Evolutionary conservation across 2,113 vertebrate species (phyloP), one percentile per base, ranked within the genome.

Genomic region (Chlorodrepanis virens): DNA sequence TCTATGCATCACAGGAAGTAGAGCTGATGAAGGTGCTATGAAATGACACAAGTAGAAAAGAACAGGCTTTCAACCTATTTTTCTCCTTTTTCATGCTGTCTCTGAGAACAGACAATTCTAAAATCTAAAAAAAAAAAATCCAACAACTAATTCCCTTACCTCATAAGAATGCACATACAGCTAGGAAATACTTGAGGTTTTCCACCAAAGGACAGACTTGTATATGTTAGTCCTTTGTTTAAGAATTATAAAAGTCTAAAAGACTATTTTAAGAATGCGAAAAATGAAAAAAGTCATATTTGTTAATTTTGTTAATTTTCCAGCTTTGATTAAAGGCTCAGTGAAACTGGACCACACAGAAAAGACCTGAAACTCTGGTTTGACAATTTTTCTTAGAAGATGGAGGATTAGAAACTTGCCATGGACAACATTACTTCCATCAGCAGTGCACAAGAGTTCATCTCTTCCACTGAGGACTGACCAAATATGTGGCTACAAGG

Each of bases 371-470:
- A 82, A 45, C 0, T 1, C 12, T 19, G n/a, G 31, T 89, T 23
- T 49, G 37, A 76, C 10, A 52, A 23, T 52, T 71, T 75, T 20
- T 45, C 20, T 37, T 25, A 24, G 21, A 70, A 8, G n/a, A 91
- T 1, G 0, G 0, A 94, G 69, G 57, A 60, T 84, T 56, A 78
- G 60, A 89, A 90, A 77, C 22, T 25, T 1, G 0, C 5, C 2
- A 1, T 18, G 24, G 33, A 44, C 31, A 74, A 24, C 21, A 28
- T 11, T 10, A 65, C 47, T 64, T 52, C 47, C 23, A 42, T 27
- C 47, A 28, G 6, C 37, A 63, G 37, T 6, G 11, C 14, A 27
- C 23, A 78, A 23, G 2, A 52, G 47, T 19, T 4, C 35, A 59
- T 3, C n/a, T 57, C 37, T 31, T 80, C 47, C 56, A 44, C 5